A percentile compares a stretch with the other conserved stretches of the same genome.
phyloP scores from a whole-genome alignment of 1,140 invertebrate genomes.

The Caenorhabditis briggsae region DNA sequence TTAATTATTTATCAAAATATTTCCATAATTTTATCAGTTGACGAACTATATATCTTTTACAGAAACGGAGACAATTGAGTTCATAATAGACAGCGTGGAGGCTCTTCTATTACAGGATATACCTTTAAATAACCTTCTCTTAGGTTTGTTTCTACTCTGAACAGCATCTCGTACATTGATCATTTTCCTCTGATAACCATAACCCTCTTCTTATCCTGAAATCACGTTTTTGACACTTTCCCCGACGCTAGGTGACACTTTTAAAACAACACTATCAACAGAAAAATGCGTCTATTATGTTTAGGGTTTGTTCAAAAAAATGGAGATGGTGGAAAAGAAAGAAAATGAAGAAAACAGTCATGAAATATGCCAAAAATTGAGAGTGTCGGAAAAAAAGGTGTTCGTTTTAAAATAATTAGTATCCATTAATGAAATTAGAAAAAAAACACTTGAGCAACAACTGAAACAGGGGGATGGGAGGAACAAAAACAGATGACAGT shows the following conservation, averaged over 20 bases:
- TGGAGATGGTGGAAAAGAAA: background rate
- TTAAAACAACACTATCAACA: background rate
- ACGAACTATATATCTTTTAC: too few relatives aligned
- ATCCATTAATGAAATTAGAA: background rate
- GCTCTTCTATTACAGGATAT: too few relatives aligned
- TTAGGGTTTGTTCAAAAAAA: background rate
- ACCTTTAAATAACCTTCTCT: too few relatives aligned
- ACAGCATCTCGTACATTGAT: background rate
- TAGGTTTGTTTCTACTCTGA: background rate
- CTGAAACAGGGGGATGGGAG: background rate
- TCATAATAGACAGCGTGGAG: too few relatives aligned
- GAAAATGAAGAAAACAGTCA: background rate
- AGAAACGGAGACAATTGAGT: too few relatives aligned
- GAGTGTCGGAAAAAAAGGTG: background rate
- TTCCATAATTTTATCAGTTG: too few relatives aligned
- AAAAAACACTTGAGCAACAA: slow-evolving; percentile 15
- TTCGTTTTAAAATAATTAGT: background rate
- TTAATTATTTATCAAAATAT: too few relatives aligned
- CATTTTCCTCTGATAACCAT: background rate
- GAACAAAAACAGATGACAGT: background rate
- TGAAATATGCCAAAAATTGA: slow-evolving; percentile 44
- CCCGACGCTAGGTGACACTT: background rate
- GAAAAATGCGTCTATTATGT: slow-evolving; percentile 11
- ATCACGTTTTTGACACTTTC: slow-evolving; percentile 4
- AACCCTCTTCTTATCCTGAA: background rate